Base-by-base conservation (phyloP, 2,113 vertebrate species). In the Pogonocichla stellata region DNA sequence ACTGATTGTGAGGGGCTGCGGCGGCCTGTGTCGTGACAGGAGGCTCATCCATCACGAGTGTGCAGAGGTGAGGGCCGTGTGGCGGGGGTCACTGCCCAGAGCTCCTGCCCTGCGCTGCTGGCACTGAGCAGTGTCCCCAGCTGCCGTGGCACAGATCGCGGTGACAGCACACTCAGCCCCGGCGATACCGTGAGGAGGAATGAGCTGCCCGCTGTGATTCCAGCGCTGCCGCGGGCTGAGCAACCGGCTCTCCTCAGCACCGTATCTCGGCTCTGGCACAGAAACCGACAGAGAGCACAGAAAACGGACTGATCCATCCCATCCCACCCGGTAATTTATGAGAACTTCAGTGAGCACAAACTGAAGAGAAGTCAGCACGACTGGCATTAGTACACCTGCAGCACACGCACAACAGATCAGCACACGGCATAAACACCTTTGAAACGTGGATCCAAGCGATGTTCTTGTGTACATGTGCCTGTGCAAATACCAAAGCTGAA, bases 341-440 rank as follows among this genome's bases (percentile, higher is more conserved):
- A 58, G 20, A 71, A 54, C 23, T 60, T 69, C 12, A 57, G 8
- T 26, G 84, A 65, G 26, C 38, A 9, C 61, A 26, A 19, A 18
- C 17, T 2, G 13, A 42, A 9, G 73, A 53, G 57, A 72, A 70
- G 31, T 20, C 12, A 0, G 29, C 0, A 4, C 74, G 23, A 1
- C 2, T 60, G 78, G n/a, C 74, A 47, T 33, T 12, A 43, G 19
- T 38, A 57, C 66, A 77, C 71, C 85, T 77, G 67, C 54, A 15
- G 26, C 50, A 7, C 28, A 17, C 19, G 4, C 33, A 6, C 14
- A 33, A 23, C 9, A 84, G 23, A 36, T 77, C 23, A 12, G 31
- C n/a, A 17, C 3, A 1, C n/a, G 7, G 5, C 45, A 26, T 4
- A 70, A 75, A 82, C 22, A 24, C 50, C 15, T 62, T 65, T 29